A percentile compares a stretch with the other conserved stretches of the same genome.
phyloP scores from a whole-genome alignment of 2,113 vertebrate genomes.

The Pycnonotus jocosus region DNA sequence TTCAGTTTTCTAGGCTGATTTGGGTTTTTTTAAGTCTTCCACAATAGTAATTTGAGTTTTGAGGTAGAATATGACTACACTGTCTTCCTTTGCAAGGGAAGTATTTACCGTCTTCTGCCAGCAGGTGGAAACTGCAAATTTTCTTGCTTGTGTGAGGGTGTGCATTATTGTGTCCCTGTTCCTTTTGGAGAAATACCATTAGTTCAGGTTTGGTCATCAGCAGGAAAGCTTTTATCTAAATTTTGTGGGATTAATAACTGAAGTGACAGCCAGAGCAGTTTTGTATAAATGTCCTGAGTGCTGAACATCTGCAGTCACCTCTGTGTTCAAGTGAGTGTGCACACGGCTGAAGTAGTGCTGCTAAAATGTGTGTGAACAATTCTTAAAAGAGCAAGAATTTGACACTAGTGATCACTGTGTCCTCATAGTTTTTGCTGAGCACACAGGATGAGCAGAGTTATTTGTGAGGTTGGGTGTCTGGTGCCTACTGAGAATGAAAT shows the following conservation, averaged over 20 bases:
- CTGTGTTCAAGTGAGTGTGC: neutral
- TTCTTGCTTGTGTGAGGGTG: neutral
- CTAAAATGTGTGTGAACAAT: neutral
- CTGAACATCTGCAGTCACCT: neutral
- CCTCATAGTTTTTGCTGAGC: neutral
- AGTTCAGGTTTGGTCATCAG: neutral
- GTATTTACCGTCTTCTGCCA: slow-evolving; percentile 2
- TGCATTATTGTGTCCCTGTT: accelerated
- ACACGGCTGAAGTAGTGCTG: neutral
- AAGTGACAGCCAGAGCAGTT: neutral
- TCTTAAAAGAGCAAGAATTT: neutral
- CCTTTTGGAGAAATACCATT: neutral
- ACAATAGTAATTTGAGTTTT: neutral
- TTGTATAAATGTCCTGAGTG: neutral
- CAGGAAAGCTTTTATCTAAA: neutral
- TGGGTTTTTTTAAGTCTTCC: neutral
- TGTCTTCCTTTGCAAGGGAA: neutral
- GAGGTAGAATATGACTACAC: neutral
- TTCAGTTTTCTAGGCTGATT: neutral
- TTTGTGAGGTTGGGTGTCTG: neutral
- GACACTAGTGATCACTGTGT: neutral
- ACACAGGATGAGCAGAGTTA: neutral
- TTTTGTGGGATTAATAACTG: neutral
- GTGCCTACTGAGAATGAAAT: neutral
- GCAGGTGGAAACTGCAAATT: slow-evolving; percentile 31